Percentiles rank a stretch among this genome's conserved stretches.
phyloP scores from a whole-genome alignment of 2,888 invertebrate genomes.

The Plemyria rubiginata region DNA sequence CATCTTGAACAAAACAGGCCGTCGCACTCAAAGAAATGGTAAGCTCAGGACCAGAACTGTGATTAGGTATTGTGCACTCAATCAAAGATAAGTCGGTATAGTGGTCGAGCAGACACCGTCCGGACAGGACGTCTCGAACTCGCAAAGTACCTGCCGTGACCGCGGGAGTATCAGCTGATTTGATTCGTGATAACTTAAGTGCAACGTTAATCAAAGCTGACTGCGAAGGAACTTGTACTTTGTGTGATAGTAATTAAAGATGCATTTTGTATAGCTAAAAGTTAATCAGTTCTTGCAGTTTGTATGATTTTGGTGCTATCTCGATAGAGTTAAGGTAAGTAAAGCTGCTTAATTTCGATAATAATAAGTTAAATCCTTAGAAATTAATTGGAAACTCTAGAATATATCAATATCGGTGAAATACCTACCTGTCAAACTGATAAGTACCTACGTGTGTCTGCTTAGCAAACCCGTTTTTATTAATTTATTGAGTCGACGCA shows the following conservation, averaged over 20 bases:
- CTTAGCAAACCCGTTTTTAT: neutral
- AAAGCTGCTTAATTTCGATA: neutral
- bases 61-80: conserved; percentile 12
- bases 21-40: neutral
- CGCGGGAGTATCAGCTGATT: neutral
- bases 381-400: neutral
- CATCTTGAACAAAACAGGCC: neutral
- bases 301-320: conserved; percentile 26
- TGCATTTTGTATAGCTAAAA: neutral
- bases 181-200: conserved; percentile 3
- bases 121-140: conserved; percentile 14
- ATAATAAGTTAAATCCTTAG: neutral
- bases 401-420: neutral
- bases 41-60: neutral
- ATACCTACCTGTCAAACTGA: neutral
- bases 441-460: neutral
- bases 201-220: neutral
- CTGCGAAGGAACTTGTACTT: neutral
- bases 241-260: neutral
- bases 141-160: neutral
- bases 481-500: conserved; percentile 2
- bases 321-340: conserved; percentile 31
- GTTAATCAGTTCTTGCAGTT: conserved; percentile 2
- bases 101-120: conserved; percentile 10
- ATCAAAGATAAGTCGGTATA: conserved; percentile 30